Percentiles rank a stretch among this genome's conserved stretches.
These are phyloP conservation scores for Gymnoscopelus microlampas DNA, from an alignment of 2,797 vertebrate species.

Conservation along the genomic window DNA sequence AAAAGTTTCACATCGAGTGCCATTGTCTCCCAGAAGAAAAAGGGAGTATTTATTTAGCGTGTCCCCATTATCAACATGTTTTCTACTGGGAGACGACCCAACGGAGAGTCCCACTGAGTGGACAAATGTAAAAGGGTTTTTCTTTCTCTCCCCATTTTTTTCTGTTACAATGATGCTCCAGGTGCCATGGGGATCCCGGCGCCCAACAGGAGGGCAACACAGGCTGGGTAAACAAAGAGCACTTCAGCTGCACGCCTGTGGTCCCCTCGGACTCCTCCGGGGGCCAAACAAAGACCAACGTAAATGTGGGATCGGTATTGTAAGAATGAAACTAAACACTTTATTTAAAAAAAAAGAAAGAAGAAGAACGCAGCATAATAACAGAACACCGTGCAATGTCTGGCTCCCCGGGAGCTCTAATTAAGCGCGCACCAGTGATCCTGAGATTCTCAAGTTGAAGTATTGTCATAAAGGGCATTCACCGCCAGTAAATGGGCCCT, in stretches of 20 bases:
- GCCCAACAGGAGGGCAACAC: conserved; percentile 77
- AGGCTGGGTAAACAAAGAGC: conserved; percentile 85
- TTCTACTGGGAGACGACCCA: conserved; percentile 79
- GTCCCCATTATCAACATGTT: conserved; percentile 85
- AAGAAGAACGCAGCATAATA: conserved; percentile 75
- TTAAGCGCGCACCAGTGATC: conserved; percentile 85
- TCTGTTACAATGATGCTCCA: conserved; percentile 89
- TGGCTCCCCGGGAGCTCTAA: conserved; percentile 84
- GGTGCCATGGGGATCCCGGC: conserved; percentile 84
- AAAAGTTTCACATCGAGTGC: conserved; percentile 82
- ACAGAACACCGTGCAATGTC: conserved; percentile 79
- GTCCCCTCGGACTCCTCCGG: conserved; percentile 82
- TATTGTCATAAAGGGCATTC: conserved; percentile 86
- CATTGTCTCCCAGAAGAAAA: conserved; percentile 77
- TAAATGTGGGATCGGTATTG: conserved; percentile 89
- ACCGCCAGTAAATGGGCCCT: conserved; percentile 85
- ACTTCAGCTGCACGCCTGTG: conserved; percentile 86
- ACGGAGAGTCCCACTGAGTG: conserved; percentile 80
- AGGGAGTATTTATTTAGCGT: conserved; percentile 86
- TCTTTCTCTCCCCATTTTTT: conserved; percentile 81
- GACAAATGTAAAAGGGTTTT: conserved; percentile 79
- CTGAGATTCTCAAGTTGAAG: conserved; percentile 83
- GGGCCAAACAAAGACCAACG: conserved; percentile 85
- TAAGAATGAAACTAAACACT: conserved; percentile 91
- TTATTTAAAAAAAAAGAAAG: conserved; percentile 78